Percentiles rank a stretch among this genome's conserved stretches.
Evolutionary conservation across 2,888 invertebrate genomes (phyloP).

Genomic region (Minunthozetes semirufus): DNA sequence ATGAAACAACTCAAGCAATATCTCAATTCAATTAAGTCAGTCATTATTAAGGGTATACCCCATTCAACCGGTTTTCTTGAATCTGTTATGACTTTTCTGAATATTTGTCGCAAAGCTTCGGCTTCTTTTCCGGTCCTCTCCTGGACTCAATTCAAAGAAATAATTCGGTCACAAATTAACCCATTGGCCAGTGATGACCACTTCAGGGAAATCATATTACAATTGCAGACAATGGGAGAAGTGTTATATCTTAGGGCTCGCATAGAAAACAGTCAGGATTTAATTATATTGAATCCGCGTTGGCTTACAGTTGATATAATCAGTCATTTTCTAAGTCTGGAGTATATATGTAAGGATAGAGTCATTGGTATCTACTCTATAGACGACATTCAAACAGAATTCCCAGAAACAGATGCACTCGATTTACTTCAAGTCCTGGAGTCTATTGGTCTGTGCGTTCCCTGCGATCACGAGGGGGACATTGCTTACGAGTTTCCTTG

Average conservation of each 20-base stretch:
- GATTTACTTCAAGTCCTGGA: constrained; percentile 63
- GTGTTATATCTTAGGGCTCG: constrained; percentile 56
- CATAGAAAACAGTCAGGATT: constrained; percentile 52
- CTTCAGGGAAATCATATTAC: constrained; percentile 57
- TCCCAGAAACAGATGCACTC: constrained; percentile 62
- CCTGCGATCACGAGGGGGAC: constrained; percentile 64
- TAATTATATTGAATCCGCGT: constrained; percentile 60
- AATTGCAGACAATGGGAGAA: constrained; percentile 61
- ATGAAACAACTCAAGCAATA: constrained; percentile 58
- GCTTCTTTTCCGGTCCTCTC: constrained; percentile 59
- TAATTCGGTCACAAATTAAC: constrained; percentile 57
- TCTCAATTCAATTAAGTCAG: constrained; percentile 53
- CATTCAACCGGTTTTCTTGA: constrained; percentile 58
- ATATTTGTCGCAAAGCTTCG: constrained; percentile 53
- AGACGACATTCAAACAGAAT: constrained; percentile 65
- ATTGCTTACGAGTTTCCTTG: constrained; percentile 69
- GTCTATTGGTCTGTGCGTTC: constrained; percentile 62
- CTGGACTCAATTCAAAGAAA: constrained; percentile 56
- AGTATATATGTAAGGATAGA: constrained; percentile 52
- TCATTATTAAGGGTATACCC: constrained; percentile 54
- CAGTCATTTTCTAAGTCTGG: constrained; percentile 56
- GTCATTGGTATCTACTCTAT: constrained; percentile 63
- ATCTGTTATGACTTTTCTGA: constrained; percentile 53
- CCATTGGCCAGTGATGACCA: constrained; percentile 60
- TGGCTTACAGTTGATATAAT: constrained; percentile 64